A percentile compares a stretch with the other conserved stretches of the same genome.
Evolutionary conservation across 2,797 vertebrate genomes (phyloP).

Genomic region (Silurus lanzhouensis): DNA sequence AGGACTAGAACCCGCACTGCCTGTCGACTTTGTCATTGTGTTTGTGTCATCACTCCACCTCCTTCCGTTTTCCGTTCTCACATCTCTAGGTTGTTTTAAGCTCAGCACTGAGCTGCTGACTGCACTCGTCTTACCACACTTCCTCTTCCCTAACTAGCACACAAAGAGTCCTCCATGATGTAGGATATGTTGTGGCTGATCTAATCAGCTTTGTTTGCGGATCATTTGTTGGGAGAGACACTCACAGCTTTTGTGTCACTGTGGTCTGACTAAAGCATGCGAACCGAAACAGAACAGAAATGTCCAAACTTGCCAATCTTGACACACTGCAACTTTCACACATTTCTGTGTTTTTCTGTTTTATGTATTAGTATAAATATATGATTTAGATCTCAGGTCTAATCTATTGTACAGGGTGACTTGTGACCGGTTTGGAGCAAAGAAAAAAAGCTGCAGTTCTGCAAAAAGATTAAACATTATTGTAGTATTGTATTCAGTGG

Average conservation of each 20-base stretch:
- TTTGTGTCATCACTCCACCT: background rate
- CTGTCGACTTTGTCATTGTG: background rate
- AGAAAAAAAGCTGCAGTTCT: background rate
- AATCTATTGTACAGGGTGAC: background rate
- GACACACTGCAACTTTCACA: background rate
- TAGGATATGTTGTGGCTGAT: slow-evolving; percentile 1
- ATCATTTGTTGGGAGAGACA: background rate
- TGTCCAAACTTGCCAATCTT: background rate
- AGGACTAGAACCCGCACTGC: background rate
- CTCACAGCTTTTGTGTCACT: background rate
- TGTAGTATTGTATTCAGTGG: no score
- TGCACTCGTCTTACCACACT: background rate
- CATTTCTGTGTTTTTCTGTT: background rate
- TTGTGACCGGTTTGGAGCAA: background rate
- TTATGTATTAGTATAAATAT: background rate
- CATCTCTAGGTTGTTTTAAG: background rate
- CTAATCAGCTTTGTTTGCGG: slow-evolving; percentile 32
- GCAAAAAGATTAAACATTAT: no score
- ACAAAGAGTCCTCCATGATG: slow-evolving; percentile 8
- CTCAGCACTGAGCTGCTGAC: background rate
- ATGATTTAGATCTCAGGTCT: background rate
- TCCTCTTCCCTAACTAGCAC: slow-evolving; percentile 22
- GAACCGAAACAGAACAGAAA: background rate
- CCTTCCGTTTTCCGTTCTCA: slow-evolving; percentile 13
- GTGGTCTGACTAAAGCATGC: background rate